Conservation (phyloP, 2,113 vertebrate genomes). For the Hirundichthys speculiger region DNA sequence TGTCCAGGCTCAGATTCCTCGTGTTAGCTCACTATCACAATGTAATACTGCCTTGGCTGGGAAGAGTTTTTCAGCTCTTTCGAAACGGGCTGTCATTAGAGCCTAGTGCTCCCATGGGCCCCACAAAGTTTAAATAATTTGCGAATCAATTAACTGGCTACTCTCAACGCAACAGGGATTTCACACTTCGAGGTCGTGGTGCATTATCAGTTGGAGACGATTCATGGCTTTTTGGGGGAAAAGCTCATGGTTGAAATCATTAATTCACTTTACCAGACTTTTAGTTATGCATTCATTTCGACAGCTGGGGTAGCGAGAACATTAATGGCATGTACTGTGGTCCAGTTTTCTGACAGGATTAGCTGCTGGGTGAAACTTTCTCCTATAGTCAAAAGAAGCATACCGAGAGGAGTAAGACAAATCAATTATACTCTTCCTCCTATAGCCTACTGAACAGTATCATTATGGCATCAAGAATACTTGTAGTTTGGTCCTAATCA, state of each 20-base stretch:
- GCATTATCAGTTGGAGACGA: constrained; percentile 90
- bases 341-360: constrained; percentile 58
- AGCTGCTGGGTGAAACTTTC: constrained; percentile 64
- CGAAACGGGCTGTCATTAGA: constrained; percentile 86
- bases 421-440: constrained; percentile 65
- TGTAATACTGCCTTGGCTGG: constrained; percentile 64
- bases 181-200: constrained; percentile 90
- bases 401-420: constrained; percentile 60
- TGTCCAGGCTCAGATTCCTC: constrained; percentile 68
- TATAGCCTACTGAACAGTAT: constrained; percentile 59
- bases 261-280: constrained; percentile 97
- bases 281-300: constrained; percentile 93
- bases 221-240: constrained; percentile 96
- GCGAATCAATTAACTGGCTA: constrained; percentile 97
- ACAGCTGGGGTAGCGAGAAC: constrained; percentile 88
- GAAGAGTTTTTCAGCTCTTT: constrained; percentile 84
- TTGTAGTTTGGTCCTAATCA: background rate
- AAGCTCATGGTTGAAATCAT: constrained; percentile 97
- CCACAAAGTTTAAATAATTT: constrained; percentile 98
- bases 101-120: constrained; percentile 87
- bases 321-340: constrained; percentile 85
- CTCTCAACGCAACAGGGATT: constrained; percentile 91
- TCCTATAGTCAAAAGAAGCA: constrained; percentile 40
- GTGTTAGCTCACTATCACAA: constrained; percentile 79
- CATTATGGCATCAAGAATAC: constrained; percentile 31